A percentile compares a stretch with the other conserved stretches of the same genome.
These are phyloP conservation scores for Phalloptychus januarius DNA, from an alignment of 2,797 vertebrate species.

Conservation along the genomic window DNA sequence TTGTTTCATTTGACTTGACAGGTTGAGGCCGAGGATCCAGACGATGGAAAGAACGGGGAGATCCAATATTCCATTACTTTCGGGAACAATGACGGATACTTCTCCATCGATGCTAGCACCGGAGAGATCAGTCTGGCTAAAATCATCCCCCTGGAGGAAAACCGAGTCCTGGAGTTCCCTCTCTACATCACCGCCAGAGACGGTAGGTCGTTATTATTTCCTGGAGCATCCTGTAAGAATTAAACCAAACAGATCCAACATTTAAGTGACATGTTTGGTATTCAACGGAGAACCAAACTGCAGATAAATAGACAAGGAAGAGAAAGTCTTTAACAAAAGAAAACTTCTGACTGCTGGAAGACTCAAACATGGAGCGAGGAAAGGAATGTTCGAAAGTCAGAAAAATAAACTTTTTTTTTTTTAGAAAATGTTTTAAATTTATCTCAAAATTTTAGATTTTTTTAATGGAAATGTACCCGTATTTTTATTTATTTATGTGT, in stretches of 20 bases:
- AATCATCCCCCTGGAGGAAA: slow-evolving; percentile 65
- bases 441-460: too few species aligned
- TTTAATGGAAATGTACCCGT: too few species aligned
- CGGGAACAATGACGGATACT: slow-evolving; percentile 77
- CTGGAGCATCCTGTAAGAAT: background rate
- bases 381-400: too few species aligned
- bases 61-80: slow-evolving; percentile 76
- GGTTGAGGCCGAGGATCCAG: slow-evolving; percentile 79
- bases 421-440: too few species aligned
- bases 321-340: too few species aligned
- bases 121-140: slow-evolving; percentile 74
- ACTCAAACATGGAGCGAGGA: too few species aligned
- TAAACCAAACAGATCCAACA: slow-evolving; percentile 6
- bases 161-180: slow-evolving; percentile 67
- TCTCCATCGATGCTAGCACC: slow-evolving; percentile 67
- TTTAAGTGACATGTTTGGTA: too few species aligned
- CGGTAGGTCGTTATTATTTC: slow-evolving; percentile 56
- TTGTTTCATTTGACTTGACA: slow-evolving; percentile 34
- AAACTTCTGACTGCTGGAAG: too few species aligned
- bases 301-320: too few species aligned
- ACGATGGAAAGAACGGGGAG: slow-evolving; percentile 77
- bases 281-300: too few species aligned
- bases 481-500: too few species aligned
- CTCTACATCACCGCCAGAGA: slow-evolving; percentile 81
- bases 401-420: too few species aligned